Evolutionary conservation across 2,888 invertebrate genomes (phyloP).

Genomic region (Invenusta paracnida): DNA sequence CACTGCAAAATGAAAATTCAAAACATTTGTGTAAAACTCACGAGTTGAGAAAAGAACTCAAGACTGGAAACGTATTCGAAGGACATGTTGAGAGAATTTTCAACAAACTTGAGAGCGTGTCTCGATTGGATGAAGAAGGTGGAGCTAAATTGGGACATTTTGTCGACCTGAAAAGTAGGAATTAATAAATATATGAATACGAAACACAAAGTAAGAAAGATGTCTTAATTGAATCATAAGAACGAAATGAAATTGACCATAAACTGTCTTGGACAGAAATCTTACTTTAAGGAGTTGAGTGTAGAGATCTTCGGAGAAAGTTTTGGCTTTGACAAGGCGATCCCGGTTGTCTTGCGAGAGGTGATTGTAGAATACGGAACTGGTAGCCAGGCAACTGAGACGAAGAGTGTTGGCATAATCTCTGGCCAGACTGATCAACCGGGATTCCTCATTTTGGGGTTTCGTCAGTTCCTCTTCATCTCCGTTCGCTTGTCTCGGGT

Average conservation of each 20-base stretch:
- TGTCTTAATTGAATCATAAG: background rate
- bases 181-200: no score
- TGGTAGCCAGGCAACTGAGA: background rate
- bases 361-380: background rate
- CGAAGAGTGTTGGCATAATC: background rate
- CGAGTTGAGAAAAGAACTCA: background rate
- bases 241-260: background rate
- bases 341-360: background rate
- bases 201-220: background rate
- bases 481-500: no score
- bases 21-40: no score
- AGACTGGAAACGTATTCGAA: background rate
- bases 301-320: background rate
- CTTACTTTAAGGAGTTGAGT: background rate
- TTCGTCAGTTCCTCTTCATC: background rate
- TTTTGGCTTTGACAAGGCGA: background rate
- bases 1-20: no score
- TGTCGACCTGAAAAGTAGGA: background rate
- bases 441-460: background rate
- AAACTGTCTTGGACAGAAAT: background rate
- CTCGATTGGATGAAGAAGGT: background rate
- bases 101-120: background rate
- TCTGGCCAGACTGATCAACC: background rate
- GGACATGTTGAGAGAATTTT: background rate
- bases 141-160: background rate